Evolutionary conservation across 1,140 invertebrate species (phyloP).

Genomic region (Mycetomoellerius zeteki): DNA sequence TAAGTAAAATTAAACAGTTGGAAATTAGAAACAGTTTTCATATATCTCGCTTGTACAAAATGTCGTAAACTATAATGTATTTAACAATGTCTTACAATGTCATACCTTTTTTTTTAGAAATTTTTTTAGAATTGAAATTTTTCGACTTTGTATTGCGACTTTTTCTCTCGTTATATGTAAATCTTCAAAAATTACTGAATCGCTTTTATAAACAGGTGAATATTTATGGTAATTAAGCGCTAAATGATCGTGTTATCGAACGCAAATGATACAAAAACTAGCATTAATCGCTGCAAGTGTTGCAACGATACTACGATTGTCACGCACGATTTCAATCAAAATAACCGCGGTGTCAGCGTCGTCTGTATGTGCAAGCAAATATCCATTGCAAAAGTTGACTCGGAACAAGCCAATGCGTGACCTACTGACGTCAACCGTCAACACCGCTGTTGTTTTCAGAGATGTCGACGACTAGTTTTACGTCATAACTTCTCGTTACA

Average conservation of each 20-base stretch:
- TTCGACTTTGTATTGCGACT: not conserved
- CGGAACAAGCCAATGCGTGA: conserved; percentile 40
- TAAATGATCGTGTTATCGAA: not conserved
- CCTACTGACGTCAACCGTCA: conserved; percentile 49
- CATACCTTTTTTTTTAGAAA: not conserved
- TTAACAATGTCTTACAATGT: too few relatives aligned
- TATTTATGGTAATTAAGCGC: conserved; percentile 17
- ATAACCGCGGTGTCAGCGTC: conserved; percentile 38
- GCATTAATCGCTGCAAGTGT: conserved; percentile 30
- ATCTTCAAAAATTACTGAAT: not conserved
- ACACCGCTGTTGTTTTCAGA: conserved; percentile 46
- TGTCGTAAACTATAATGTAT: too few relatives aligned
- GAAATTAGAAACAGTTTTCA: too few relatives aligned
- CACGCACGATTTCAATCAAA: conserved; percentile 60
- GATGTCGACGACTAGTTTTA: conserved; percentile 31
- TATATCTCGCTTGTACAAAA: too few relatives aligned
- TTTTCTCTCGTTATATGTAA: not conserved
- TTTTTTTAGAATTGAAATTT: not conserved
- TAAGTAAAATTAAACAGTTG: too few relatives aligned
- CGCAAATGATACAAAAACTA: conserved; percentile 33
- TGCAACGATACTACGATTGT: conserved; percentile 39
- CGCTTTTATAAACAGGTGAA: not conserved
- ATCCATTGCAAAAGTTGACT: conserved; percentile 56
- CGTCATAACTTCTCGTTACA: conserved; percentile 30
- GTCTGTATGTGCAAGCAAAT: conserved; percentile 38